phyloP scores from a whole-genome alignment of 2,113 vertebrate genomes.

The Heptranchias perlo region DNA sequence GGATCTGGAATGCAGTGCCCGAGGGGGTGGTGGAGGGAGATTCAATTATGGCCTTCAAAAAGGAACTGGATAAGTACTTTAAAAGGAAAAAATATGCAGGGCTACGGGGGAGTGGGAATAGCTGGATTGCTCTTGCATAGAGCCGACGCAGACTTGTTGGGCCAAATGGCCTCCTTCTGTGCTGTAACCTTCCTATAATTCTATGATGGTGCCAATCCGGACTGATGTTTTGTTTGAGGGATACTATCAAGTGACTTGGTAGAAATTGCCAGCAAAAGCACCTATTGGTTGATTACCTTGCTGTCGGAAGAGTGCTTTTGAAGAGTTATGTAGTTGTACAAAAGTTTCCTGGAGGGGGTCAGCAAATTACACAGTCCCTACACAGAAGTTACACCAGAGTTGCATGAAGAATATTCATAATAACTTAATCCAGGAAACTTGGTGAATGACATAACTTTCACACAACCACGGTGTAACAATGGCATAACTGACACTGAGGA shows the following conservation, averaged over 20 bases:
- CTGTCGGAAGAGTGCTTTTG: neutral
- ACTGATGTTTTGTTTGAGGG: neutral
- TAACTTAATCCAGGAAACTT: neutral
- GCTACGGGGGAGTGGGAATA: too few species aligned
- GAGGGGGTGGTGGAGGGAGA: too few species aligned
- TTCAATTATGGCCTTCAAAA: too few species aligned
- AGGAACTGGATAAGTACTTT: too few species aligned
- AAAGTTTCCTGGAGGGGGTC: neutral
- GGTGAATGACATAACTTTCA: neutral
- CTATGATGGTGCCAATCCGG: neutral
- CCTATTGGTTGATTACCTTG: neutral
- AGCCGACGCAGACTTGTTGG: too few species aligned
- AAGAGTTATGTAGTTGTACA: neutral
- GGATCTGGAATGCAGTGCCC: too few species aligned
- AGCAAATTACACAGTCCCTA: neutral
- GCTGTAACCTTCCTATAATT: too few species aligned
- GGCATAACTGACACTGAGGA: neutral
- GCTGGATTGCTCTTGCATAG: too few species aligned
- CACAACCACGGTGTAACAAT: neutral
- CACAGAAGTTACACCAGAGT: neutral
- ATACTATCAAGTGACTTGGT: neutral
- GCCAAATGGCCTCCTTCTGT: too few species aligned
- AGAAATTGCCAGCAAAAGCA: neutral
- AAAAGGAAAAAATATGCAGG: too few species aligned
- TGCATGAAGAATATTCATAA: neutral